A percentile compares a stretch with the other conserved stretches of the same genome.
Evolutionary conservation across 2,888 invertebrate genomes (phyloP).

Genomic region (Allophyes oxyacanthae): DNA sequence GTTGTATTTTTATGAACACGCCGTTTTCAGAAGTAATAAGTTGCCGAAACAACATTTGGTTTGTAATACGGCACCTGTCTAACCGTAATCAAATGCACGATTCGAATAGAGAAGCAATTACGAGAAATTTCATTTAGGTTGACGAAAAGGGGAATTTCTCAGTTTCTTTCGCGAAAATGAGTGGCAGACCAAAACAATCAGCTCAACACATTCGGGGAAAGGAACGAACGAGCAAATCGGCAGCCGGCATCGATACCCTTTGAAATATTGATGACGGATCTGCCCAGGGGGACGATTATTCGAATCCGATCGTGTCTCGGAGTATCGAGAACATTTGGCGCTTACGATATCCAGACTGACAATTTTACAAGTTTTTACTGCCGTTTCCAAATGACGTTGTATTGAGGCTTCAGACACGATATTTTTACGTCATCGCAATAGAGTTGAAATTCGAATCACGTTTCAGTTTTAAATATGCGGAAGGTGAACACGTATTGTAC

Average conservation of each 20-base stretch:
- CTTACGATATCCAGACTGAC: conserved; percentile 66
- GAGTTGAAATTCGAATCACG: conserved; percentile 54
- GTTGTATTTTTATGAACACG: conserved; percentile 6
- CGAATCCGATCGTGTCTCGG: conserved; percentile 68
- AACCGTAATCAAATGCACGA: conserved; percentile 4
- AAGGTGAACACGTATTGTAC: conserved; percentile 55
- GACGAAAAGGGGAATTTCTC: conserved; percentile 5
- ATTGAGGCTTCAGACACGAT: conserved; percentile 38
- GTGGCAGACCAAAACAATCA: conserved; percentile 69
- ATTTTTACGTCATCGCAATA: conserved; percentile 42
- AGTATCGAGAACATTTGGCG: conserved; percentile 67
- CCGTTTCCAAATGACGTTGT: conserved; percentile 57
- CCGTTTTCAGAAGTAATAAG: not conserved
- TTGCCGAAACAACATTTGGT: not conserved
- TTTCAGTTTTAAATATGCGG: conserved; percentile 45
- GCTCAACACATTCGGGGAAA: conserved; percentile 62
- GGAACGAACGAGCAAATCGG: conserved; percentile 70
- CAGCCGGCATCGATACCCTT: conserved; percentile 68
- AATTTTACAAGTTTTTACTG: conserved; percentile 75
- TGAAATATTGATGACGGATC: conserved; percentile 80
- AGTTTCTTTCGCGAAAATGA: conserved; percentile 61
- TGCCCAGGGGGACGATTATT: conserved; percentile 76
- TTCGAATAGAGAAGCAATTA: not conserved
- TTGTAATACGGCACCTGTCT: not conserved
- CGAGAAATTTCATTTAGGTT: not conserved